Percentiles rank a stretch among this genome's conserved stretches.
phyloP scores from a whole-genome alignment of 1,140 invertebrate genomes.

The Aphaenogaster rudis region DNA sequence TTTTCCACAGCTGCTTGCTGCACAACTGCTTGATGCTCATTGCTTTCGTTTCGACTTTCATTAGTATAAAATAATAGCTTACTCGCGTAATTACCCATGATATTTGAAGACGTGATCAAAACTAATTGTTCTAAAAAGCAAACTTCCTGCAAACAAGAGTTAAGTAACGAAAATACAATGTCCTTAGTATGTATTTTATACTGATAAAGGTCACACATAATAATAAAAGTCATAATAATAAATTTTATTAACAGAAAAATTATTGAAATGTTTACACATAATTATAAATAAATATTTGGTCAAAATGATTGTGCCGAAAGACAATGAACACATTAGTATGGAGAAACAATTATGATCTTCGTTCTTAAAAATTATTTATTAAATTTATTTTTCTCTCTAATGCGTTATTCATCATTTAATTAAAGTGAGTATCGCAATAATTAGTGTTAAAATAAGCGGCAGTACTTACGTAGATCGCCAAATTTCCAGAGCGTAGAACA shows the following conservation, averaged over 20 bases:
- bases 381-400: background rate
- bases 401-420: background rate
- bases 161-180: background rate
- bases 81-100: constrained; percentile 76
- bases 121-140: background rate
- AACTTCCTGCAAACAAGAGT: background rate
- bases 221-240: background rate
- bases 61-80: constrained; percentile 70
- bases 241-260: background rate
- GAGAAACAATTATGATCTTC: background rate
- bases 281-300: background rate
- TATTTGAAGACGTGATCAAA: background rate
- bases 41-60: constrained; percentile 56
- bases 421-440: background rate
- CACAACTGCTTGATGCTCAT: background rate
- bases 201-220: too few species aligned
- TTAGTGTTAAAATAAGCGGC: background rate
- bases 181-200: background rate
- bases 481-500: background rate
- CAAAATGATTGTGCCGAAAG: background rate
- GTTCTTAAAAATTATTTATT: background rate
- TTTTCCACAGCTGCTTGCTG: constrained; percentile 26
- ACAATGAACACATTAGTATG: background rate
- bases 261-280: background rate
- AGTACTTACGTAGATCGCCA: background rate